phyloP scores from a whole-genome alignment of 2,797 vertebrate genomes.

The Champsocephalus esox region DNA sequence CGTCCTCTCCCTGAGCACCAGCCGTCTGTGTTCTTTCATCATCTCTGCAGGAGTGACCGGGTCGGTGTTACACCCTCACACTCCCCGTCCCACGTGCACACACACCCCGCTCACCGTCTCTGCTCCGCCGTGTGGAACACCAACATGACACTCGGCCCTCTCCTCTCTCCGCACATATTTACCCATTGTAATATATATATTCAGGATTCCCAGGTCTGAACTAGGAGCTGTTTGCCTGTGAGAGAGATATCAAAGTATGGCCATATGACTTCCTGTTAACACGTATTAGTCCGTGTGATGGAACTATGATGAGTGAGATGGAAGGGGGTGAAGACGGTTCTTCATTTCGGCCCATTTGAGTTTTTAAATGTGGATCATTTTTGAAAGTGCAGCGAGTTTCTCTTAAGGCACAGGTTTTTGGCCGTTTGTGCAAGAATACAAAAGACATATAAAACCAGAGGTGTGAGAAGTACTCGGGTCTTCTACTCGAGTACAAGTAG shows the following conservation, averaged over 20 bases:
- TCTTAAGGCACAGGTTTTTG: too few relatives aligned
- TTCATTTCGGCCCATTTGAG: too few relatives aligned
- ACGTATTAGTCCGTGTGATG: neutral
- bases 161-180: conserved; percentile 31
- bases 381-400: too few relatives aligned
- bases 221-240: neutral
- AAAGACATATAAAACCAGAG: too few relatives aligned
- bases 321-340: too few relatives aligned
- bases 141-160: conserved; percentile 21
- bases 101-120: neutral
- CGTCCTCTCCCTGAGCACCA: conserved; percentile 19
- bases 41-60: conserved; percentile 35
- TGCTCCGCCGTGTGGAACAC: conserved; percentile 12
- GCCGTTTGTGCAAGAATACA: too few relatives aligned
- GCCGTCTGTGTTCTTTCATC: conserved; percentile 52
- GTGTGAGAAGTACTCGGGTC: too few relatives aligned
- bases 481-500: too few relatives aligned
- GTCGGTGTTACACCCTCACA: conserved; percentile 5
- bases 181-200: conserved; percentile 24
- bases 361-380: too few relatives aligned
- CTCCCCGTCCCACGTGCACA: neutral
- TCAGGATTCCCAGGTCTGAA: conserved; percentile 1
- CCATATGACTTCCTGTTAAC: neutral
- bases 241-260: neutral
- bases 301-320: neutral